Conservation (phyloP, 2,113 vertebrate species). For the Trematomus loennbergii region DNA sequence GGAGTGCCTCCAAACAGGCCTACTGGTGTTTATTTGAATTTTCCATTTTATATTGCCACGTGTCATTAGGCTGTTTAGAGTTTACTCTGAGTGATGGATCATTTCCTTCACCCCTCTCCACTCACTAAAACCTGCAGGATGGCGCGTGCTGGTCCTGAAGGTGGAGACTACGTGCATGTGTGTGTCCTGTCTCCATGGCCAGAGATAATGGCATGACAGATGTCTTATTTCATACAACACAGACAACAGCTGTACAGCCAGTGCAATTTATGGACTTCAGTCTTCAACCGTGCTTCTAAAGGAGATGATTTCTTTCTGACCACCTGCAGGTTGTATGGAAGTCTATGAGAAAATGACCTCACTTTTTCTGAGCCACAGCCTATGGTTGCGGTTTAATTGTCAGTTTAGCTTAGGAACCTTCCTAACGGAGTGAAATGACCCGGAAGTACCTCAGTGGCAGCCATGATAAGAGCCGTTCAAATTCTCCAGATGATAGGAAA, state of each 20-base stretch:
- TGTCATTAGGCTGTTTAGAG: slow-evolving; percentile 87
- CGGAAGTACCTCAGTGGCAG: no score
- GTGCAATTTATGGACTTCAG: neutral
- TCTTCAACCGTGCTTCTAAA: no score
- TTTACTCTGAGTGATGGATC: slow-evolving; percentile 82
- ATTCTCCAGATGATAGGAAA: no score
- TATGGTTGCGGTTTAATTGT: no score
- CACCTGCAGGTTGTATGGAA: no score
- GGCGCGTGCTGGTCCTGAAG: slow-evolving; percentile 45
- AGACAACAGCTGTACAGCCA: slow-evolving; percentile 3
- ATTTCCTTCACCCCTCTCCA: slow-evolving; percentile 77
- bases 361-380: no score
- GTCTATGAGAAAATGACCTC: no score
- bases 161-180: slow-evolving; percentile 30
- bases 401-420: no score
- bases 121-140: slow-evolving; percentile 52
- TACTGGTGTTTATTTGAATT: slow-evolving; percentile 87
- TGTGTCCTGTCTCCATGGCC: neutral
- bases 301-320: no score
- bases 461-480: no score
- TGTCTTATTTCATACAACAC: slow-evolving; percentile 55
- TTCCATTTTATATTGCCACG: slow-evolving; percentile 88
- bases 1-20: slow-evolving; percentile 84
- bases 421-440: no score
- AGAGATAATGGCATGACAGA: slow-evolving; percentile 32